Evolutionary conservation across 2,797 vertebrate genomes (phyloP).

Genomic region (Pseudotriccus pelzelni): DNA sequence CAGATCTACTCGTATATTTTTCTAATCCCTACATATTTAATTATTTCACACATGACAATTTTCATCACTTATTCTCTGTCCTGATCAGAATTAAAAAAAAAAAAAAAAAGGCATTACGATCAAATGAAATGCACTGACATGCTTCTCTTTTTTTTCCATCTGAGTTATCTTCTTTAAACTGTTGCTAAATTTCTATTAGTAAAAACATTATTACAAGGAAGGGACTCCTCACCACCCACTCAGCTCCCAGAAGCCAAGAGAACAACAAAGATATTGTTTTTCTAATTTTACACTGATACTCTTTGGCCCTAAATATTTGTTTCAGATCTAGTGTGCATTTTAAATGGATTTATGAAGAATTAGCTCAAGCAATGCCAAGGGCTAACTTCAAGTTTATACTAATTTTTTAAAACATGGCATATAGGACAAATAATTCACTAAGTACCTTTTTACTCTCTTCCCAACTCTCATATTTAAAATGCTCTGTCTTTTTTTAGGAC

Average conservation of each 20-base stretch:
- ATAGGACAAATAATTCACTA: slow-evolving; percentile 8
- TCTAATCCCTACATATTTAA: not conserved
- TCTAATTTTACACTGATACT: slow-evolving; percentile 46
- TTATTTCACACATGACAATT: not conserved
- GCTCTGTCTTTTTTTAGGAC: not conserved
- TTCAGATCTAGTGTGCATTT: slow-evolving; percentile 14
- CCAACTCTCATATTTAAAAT: not conserved
- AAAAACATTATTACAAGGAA: slow-evolving; percentile 48
- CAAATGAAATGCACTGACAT: not conserved
- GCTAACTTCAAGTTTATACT: not conserved
- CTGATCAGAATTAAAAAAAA: not conserved
- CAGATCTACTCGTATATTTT: not conserved
- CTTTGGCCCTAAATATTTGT: slow-evolving; percentile 33
- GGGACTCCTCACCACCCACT: slow-evolving; percentile 57
- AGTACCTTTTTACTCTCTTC: not conserved
- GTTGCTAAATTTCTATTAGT: slow-evolving; percentile 6
- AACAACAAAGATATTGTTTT: slow-evolving; percentile 51
- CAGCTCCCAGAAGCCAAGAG: slow-evolving; percentile 55
- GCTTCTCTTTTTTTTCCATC: slow-evolving; percentile 3
- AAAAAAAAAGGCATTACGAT: not conserved
- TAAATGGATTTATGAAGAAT: slow-evolving; percentile 42
- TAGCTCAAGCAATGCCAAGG: slow-evolving; percentile 33
- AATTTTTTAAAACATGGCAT: slow-evolving; percentile 27
- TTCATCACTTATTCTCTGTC: not conserved
- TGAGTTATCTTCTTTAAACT: not conserved